A percentile compares a stretch with the other conserved stretches of the same genome.
phyloP scores from a whole-genome alignment of 2,888 invertebrate genomes.

The Agrochola macilenta region DNA sequence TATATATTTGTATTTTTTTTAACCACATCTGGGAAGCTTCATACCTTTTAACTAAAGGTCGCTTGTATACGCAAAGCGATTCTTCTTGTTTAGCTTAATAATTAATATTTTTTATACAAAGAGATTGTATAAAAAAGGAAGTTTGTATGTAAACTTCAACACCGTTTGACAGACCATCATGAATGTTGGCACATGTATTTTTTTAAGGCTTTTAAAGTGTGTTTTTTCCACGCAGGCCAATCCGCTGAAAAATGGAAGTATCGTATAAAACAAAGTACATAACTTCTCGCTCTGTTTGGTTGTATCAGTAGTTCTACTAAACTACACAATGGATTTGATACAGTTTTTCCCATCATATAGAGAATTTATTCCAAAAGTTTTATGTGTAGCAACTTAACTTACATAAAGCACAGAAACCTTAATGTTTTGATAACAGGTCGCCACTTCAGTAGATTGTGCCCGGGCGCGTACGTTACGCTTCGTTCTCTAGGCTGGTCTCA shows the following conservation, averaged over 20 bases:
- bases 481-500: background rate
- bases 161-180: too few species aligned
- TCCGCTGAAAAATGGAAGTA: too few species aligned
- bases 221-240: too few species aligned
- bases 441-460: too few species aligned
- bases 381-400: background rate
- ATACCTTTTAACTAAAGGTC: constrained; percentile 38
- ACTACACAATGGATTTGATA: too few species aligned
- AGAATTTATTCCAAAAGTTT: background rate
- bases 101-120: background rate
- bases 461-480: too few species aligned
- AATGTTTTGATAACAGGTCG: background rate
- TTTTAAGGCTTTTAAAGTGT: too few species aligned
- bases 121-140: too few species aligned
- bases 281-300: background rate
- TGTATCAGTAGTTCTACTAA: too few species aligned
- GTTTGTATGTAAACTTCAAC: too few species aligned
- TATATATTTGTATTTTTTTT: background rate
- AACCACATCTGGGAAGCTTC: background rate
- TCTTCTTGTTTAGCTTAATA: background rate
- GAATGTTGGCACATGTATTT: too few species aligned
- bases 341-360: background rate
- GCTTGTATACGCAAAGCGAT: background rate
- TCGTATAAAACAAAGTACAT: background rate
- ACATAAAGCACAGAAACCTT: background rate